phyloP scores from a whole-genome alignment of 1,140 invertebrate genomes.

The Copidosoma floridanum region DNA sequence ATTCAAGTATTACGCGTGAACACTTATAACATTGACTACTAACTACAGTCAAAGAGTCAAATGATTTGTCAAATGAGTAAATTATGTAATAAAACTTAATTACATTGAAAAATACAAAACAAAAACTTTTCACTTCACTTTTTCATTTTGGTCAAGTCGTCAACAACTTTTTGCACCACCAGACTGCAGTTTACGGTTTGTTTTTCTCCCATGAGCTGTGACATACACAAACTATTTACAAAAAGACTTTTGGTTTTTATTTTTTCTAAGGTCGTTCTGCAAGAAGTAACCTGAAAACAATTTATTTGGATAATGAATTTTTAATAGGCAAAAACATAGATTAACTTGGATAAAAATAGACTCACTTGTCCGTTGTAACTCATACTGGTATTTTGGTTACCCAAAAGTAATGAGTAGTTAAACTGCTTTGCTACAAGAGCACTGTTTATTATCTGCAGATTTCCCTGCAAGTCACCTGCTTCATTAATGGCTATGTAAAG shows the following conservation, averaged over 20 bases:
- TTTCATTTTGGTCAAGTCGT: too few species aligned
- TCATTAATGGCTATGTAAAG: conserved; percentile 30
- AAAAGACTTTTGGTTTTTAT: conserved; percentile 21
- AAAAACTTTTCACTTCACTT: too few species aligned
- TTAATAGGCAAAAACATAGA: too few species aligned
- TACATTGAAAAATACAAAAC: too few species aligned
- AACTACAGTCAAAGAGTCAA: too few species aligned
- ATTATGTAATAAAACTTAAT: too few species aligned
- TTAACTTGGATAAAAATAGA: neutral
- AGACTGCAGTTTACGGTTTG: conserved; percentile 1
- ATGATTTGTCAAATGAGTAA: too few species aligned
- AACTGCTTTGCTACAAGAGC: conserved; percentile 30
- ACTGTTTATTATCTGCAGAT: conserved; percentile 37
- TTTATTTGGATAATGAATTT: neutral
- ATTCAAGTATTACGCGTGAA: too few species aligned
- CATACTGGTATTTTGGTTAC: neutral
- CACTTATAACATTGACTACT: too few species aligned
- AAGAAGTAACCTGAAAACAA: conserved; percentile 16
- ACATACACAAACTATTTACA: conserved; percentile 6
- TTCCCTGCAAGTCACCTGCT: conserved; percentile 26
- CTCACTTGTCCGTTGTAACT: conserved; percentile 29
- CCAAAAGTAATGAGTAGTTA: conserved; percentile 33
- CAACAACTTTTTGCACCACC: too few species aligned
- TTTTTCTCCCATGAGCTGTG: conserved; percentile 5
- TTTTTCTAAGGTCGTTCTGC: neutral